Percentiles rank a stretch among this genome's conserved stretches.
phyloP scores from a whole-genome alignment of 2,888 invertebrate species.

The Pachydiplax longipennis region DNA sequence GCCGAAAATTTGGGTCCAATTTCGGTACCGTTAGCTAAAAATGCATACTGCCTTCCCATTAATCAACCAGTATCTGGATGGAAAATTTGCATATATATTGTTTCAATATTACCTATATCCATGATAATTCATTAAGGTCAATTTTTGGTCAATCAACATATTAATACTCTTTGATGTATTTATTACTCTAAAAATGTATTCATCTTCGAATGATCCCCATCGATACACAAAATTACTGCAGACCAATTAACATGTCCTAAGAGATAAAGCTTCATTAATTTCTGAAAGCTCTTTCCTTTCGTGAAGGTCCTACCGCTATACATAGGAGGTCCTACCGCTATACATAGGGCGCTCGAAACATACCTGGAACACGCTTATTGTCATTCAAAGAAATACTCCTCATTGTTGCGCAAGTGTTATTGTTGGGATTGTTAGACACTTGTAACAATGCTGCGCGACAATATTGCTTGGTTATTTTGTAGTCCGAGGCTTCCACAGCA shows the following conservation, averaged over 20 bases:
- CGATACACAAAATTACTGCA: background rate
- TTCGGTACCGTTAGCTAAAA: background rate
- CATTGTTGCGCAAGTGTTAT: too few species aligned
- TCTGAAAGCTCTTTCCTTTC: too few species aligned
- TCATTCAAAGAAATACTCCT: too few species aligned
- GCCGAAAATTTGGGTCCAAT: background rate
- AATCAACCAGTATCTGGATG: background rate
- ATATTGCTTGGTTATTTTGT: too few species aligned
- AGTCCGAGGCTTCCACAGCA: too few species aligned
- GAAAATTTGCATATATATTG: constrained; percentile 18
- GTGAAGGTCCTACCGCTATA: too few species aligned
- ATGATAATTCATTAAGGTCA: background rate
- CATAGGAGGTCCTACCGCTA: too few species aligned
- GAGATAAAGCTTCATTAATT: too few species aligned
- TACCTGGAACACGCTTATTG: too few species aligned
- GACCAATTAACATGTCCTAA: background rate
- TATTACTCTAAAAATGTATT: background rate
- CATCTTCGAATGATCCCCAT: background rate
- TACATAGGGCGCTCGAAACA: too few species aligned
- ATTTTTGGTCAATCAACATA: background rate
- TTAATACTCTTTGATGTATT: background rate
- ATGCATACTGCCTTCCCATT: background rate
- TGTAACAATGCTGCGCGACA: too few species aligned
- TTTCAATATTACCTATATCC: background rate
- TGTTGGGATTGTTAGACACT: too few species aligned